Conservation (phyloP, 2,797 vertebrate genomes). For the Halcyon chelicuti region DNA sequence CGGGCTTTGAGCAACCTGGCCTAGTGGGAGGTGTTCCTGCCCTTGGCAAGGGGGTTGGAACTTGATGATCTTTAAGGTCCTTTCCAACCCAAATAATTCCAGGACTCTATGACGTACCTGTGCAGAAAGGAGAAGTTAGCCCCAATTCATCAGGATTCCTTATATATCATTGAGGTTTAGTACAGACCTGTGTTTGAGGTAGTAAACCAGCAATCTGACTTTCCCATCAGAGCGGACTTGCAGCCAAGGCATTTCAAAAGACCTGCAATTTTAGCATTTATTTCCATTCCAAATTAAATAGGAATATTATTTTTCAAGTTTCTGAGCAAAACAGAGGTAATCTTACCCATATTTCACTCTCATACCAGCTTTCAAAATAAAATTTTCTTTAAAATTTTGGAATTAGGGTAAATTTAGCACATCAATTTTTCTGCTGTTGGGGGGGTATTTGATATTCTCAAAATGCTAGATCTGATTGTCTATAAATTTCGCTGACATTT, state of each 20-base stretch:
- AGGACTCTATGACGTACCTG: neutral
- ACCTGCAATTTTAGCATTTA: neutral
- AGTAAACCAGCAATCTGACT: neutral
- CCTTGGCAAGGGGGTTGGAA: neutral
- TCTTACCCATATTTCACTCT: neutral
- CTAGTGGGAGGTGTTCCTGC: neutral
- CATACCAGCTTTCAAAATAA: neutral
- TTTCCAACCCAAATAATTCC: neutral
- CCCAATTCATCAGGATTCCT: neutral
- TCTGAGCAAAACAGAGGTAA: neutral
- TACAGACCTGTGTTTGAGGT: neutral
- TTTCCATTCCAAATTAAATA: neutral
- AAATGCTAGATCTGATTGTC: neutral
- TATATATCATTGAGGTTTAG: neutral
- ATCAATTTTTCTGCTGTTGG: neutral
- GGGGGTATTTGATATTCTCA: neutral
- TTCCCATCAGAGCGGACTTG: neutral
- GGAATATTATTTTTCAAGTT: neutral
- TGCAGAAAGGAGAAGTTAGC: neutral
- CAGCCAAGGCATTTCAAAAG: neutral
- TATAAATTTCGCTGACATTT: neutral
- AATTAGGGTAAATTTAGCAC: neutral
- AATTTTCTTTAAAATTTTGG: neutral
- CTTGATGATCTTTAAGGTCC: neutral
- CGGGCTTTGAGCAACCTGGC: neutral